phyloP scores from a whole-genome alignment of 2,113 vertebrate species.

The Diphyllodes magnificus region DNA sequence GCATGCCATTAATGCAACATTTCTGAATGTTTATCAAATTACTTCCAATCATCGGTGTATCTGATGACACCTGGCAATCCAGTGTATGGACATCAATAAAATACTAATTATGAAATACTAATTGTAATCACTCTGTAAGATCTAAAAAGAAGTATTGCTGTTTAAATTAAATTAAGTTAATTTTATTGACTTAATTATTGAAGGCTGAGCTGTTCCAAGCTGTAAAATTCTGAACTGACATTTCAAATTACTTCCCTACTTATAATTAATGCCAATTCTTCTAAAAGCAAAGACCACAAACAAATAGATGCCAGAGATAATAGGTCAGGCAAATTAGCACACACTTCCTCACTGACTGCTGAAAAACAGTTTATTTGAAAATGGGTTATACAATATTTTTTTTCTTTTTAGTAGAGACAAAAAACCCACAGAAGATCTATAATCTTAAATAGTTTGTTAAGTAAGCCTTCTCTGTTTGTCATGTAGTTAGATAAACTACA shows the following conservation, averaged over 20 bases:
- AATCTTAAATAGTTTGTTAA: background rate
- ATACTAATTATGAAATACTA: conserved; percentile 73
- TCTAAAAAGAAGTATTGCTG: conserved; percentile 47
- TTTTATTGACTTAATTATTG: conserved; percentile 75
- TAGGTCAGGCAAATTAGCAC: conserved; percentile 32
- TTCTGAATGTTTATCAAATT: conserved; percentile 73
- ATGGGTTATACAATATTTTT: background rate
- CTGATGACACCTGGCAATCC: conserved; percentile 47
- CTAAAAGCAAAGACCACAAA: conserved; percentile 41
- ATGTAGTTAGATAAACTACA: background rate
- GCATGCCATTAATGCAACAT: conserved; percentile 64
- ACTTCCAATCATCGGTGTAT: conserved; percentile 52
- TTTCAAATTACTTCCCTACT: conserved; percentile 64
- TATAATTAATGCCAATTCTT: conserved; percentile 62
- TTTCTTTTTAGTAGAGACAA: background rate
- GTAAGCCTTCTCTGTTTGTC: background rate
- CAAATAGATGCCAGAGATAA: conserved; percentile 44
- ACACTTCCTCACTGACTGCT: background rate
- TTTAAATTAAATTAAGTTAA: conserved; percentile 74
- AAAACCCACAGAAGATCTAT: background rate
- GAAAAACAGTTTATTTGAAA: background rate
- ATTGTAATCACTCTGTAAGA: conserved; percentile 64
- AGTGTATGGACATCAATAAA: conserved; percentile 67
- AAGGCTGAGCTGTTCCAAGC: conserved; percentile 62
- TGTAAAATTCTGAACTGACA: conserved; percentile 66